A percentile compares a stretch with the other conserved stretches of the same genome.
These are phyloP conservation scores for Gymnocephalus cernua DNA, from an alignment of 2,113 vertebrate species.

Conservation along the genomic window DNA sequence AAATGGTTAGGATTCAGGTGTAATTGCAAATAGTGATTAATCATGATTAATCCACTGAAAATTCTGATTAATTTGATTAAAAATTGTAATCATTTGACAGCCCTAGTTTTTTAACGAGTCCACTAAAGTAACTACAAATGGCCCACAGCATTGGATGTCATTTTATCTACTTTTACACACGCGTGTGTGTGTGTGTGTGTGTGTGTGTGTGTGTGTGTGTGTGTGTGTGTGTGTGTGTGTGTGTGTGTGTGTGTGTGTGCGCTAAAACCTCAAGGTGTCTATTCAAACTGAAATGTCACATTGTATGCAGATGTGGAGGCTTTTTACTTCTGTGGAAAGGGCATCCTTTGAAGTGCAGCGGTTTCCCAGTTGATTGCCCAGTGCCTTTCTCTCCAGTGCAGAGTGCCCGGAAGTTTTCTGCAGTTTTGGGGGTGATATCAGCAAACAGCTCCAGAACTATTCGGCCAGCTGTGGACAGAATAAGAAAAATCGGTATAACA, in stretches of 20 bases:
- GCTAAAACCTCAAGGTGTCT: conserved; percentile 3
- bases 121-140: not conserved
- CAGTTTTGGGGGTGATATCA: conserved; percentile 94
- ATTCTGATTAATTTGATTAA: no score
- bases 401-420: conserved; percentile 95
- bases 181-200: no score
- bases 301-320: not conserved
- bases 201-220: no score
- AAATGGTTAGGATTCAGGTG: no score
- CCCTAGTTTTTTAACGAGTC: not conserved
- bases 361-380: conserved; percentile 91
- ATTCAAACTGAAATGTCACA: not conserved
- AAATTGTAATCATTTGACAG: no score
- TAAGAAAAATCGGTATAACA: not conserved
- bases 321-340: conserved; percentile 95
- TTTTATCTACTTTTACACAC: not conserved
- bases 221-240: not conserved
- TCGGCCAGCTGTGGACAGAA: conserved; percentile 86
- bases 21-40: no score
- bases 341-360: conserved; percentile 96
- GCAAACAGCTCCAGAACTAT: conserved; percentile 95
- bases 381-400: conserved; percentile 96
- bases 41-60: no score
- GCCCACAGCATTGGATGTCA: not conserved
- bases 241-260: no score